Percentiles rank a stretch among this genome's conserved stretches.
Evolutionary conservation across 2,888 invertebrate genomes (phyloP).

Genomic region (Luperina testacea): DNA sequence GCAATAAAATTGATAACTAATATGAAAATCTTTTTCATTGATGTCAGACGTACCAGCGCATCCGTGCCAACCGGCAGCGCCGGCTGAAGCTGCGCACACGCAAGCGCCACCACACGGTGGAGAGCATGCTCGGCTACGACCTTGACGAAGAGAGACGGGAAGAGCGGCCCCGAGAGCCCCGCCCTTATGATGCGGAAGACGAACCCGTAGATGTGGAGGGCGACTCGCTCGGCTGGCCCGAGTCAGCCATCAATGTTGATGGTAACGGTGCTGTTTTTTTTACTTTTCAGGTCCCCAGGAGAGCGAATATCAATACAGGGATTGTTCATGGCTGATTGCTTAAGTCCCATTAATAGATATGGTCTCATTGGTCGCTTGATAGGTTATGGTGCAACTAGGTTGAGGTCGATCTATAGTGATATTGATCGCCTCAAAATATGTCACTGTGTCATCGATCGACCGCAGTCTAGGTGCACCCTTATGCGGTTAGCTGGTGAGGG

Average conservation of each 20-base stretch:
- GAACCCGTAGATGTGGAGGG: conserved; percentile 89
- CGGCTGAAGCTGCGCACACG: conserved; percentile 87
- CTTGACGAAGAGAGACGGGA: conserved; percentile 86
- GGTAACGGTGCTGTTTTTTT: conserved; percentile 67
- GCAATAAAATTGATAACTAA: background rate
- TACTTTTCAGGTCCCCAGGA: background rate
- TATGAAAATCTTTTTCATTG: background rate
- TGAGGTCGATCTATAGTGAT: background rate
- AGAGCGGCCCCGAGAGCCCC: conserved; percentile 82
- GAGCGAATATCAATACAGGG: background rate
- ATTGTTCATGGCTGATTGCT: background rate
- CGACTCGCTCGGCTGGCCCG: conserved; percentile 88
- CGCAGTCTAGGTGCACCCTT: background rate
- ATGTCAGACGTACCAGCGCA: conserved; percentile 86
- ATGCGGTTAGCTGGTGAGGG: background rate
- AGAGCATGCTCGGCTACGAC: conserved; percentile 89
- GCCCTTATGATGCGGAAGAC: conserved; percentile 86
- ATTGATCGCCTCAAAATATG: background rate
- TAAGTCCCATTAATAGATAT: background rate
- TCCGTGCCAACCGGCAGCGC: conserved; percentile 88
- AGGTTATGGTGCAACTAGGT: background rate
- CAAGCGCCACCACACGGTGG: conserved; percentile 89
- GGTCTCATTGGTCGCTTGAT: background rate
- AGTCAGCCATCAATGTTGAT: conserved; percentile 83
- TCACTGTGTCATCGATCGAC: background rate